phyloP scores from a whole-genome alignment of 2,797 vertebrate genomes.

The Mustela erminea region DNA sequence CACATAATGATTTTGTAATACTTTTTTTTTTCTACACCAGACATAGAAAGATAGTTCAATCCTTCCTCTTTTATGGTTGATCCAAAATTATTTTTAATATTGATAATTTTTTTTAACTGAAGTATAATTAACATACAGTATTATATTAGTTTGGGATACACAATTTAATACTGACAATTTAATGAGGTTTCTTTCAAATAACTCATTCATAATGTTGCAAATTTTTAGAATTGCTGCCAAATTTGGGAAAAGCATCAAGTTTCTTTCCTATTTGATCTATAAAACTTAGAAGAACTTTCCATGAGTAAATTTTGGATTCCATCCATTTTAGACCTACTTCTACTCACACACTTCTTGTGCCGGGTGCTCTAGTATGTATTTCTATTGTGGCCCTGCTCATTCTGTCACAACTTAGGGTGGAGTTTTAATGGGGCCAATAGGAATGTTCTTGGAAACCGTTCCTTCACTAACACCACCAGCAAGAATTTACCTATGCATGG shows the following conservation, averaged over 20 bases:
- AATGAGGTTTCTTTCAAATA: background rate
- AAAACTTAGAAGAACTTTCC: background rate
- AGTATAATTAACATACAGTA: background rate
- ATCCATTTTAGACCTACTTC: background rate
- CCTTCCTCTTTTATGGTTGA: background rate
- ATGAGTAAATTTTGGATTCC: background rate
- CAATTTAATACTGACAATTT: background rate
- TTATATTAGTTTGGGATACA: background rate
- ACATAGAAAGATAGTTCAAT: background rate
- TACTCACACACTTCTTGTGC: background rate
- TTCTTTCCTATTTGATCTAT: background rate
- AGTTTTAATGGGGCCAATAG: background rate
- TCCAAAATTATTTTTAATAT: background rate
- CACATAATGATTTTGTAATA: background rate
- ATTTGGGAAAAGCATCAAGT: background rate
- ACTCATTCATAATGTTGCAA: background rate
- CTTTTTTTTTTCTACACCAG: background rate
- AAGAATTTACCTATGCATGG: background rate
- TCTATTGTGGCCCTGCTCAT: background rate
- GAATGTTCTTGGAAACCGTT: background rate
- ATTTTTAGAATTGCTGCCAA: background rate
- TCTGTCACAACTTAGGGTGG: background rate
- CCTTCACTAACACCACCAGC: background rate
- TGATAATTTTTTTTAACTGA: background rate
- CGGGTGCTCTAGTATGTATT: background rate